Evolutionary conservation across 1,140 invertebrate species (phyloP).

Genomic region (Lepidotrigona ventralis): DNA sequence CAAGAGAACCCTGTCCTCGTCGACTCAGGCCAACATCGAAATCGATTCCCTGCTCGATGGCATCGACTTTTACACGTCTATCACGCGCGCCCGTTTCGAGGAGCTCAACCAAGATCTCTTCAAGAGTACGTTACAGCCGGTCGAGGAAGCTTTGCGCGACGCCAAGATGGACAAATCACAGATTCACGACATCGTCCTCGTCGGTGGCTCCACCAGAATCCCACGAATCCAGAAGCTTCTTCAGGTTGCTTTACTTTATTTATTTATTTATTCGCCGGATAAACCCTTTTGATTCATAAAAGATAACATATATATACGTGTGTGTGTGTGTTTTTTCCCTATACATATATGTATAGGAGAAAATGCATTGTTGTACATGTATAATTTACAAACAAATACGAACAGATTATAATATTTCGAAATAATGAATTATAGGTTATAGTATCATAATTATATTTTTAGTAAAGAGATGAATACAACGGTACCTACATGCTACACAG

Average conservation of each 20-base stretch:
- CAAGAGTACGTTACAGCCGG: constrained; percentile 82
- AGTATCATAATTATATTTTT: no score
- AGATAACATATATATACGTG: background rate
- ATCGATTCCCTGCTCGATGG: constrained; percentile 88
- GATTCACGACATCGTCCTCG: constrained; percentile 74
- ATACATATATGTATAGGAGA: no score
- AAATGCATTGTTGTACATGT: no score
- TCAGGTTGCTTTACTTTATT: constrained; percentile 41
- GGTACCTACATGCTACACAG: no score
- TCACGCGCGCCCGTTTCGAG: constrained; percentile 85
- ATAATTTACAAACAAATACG: no score
- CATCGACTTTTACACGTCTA: constrained; percentile 85
- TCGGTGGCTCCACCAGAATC: constrained; percentile 71
- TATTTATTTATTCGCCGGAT: background rate
- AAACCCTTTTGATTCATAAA: background rate
- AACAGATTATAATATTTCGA: no score
- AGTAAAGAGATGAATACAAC: no score
- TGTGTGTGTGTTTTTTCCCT: no score
- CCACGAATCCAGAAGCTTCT: constrained; percentile 81
- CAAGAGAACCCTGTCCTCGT: constrained; percentile 87
- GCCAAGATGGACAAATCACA: constrained; percentile 84
- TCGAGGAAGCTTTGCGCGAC: constrained; percentile 84
- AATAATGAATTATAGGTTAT: no score
- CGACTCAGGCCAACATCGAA: constrained; percentile 85
- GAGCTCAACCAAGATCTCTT: constrained; percentile 85